These are phyloP conservation scores for Trichonephila inaurata DNA, from an alignment of 1,140 invertebrate genomes.

Conservation along the genomic window DNA sequence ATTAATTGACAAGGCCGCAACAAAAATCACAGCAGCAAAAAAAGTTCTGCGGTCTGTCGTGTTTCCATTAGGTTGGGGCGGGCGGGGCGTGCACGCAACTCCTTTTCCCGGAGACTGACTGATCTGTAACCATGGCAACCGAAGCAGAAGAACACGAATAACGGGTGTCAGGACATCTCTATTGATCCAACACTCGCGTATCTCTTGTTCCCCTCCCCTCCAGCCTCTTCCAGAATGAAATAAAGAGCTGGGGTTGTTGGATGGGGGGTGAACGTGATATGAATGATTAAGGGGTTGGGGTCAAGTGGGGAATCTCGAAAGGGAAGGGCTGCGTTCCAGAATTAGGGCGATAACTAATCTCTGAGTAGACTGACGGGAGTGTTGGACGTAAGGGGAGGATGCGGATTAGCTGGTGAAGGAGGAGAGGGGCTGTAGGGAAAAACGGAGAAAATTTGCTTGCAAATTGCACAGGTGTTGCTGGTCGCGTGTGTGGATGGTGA, in stretches of 20 bases:
- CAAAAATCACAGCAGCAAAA: conserved; percentile 60
- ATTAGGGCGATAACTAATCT: conserved; percentile 71
- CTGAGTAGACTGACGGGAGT: not conserved
- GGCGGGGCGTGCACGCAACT: not conserved
- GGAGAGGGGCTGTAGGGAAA: not conserved
- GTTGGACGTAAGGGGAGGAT: not conserved
- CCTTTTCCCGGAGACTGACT: not conserved
- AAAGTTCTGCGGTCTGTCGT: conserved; percentile 68
- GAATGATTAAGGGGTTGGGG: conserved; percentile 73
- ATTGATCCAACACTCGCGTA: conserved; percentile 59
- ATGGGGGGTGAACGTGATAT: conserved; percentile 56
- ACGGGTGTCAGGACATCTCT: conserved; percentile 64
- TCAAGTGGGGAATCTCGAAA: conserved; percentile 66
- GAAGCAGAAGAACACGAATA: conserved; percentile 70
- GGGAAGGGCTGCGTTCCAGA: conserved; percentile 50
- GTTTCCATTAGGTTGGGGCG: conserved; percentile 58
- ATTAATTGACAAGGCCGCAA: conserved; percentile 63
- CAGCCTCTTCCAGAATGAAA: not conserved
- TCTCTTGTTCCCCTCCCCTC: not conserved
- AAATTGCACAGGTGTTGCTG: not conserved
- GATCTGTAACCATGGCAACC: conserved; percentile 65
- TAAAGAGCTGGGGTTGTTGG: not conserved
- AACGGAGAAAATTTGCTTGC: not conserved
- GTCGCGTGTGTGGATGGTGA: too few species aligned
- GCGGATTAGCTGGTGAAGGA: not conserved